A percentile compares a stretch with the other conserved stretches of the same genome.
Conservation (phyloP, 2,888 invertebrate genomes). For the Chromoteleia sp. region DNA sequence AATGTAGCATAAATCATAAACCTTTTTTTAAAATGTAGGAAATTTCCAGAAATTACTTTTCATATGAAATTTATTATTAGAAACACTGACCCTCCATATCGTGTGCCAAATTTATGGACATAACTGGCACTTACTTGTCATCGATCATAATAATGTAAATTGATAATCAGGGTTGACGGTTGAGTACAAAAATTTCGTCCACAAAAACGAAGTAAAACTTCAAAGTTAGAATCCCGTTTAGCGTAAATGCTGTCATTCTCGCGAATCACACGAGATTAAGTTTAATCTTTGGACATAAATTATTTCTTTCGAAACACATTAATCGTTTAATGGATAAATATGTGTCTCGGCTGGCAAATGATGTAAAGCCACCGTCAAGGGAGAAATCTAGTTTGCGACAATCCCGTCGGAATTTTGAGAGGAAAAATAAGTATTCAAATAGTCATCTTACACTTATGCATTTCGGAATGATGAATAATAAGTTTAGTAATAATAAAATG, state of each 20-base stretch:
- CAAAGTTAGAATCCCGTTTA: slow-evolving; percentile 1
- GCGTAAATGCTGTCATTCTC: background rate
- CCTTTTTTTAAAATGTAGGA: no score
- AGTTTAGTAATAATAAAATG: background rate
- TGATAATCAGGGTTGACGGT: no score
- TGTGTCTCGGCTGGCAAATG: background rate
- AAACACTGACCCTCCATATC: no score
- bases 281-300: slow-evolving; percentile 16
- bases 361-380: background rate
- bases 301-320: slow-evolving; percentile 13
- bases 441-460: background rate
- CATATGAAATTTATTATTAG: no score
- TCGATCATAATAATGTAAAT: no score
- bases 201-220: slow-evolving; percentile 1
- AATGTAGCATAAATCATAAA: no score
- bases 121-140: no score
- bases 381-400: slow-evolving; percentile 12
- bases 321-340: slow-evolving; percentile 13
- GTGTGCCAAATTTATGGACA: no score
- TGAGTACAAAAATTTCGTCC: background rate
- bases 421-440: background rate
- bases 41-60: no score
- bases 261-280: slow-evolving; percentile 2
- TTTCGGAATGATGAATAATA: no score
- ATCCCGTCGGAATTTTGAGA: slow-evolving; percentile 11